Base-by-base conservation (phyloP, 2,797 vertebrate species). In the Trachops cirrhosus region DNA sequence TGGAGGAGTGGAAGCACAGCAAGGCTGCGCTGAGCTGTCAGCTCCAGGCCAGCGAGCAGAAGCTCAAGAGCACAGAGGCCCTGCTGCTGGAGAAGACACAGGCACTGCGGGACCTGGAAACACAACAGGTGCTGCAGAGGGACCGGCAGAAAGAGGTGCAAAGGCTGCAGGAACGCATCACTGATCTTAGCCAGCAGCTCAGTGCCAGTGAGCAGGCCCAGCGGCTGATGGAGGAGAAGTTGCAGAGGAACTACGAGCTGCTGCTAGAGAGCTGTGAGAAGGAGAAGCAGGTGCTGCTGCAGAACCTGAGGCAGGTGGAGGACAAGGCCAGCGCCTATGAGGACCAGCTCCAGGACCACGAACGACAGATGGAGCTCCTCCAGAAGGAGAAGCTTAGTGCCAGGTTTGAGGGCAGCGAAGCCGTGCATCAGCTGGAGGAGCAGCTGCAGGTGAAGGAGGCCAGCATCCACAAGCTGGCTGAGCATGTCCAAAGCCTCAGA, bases 111-210 rank as follows among this genome's bases (percentile, higher is more conserved):
- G 99, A 99, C 91, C 98, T 99, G 82, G 99, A 99, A 97, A 99
- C 98, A 71, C 99, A 99, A 97, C 99, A 99, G 98, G 99, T 99
- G 0, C 97, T 99, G 93, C 99, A 99, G 92, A 98, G 98, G 93
- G 99, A 99, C 98, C 99, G 99, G 89, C 98, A 99, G 91, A 99
- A 99, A 91, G 99, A 99, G 96, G 99, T 99, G 14, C 99, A 99
- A 97, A 97, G 99, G 89, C 98, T 99, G 22, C 99, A 99, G 96
- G 99, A 99, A 84, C 99, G 98, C 95, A 98, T 99, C 0, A 97
- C 98, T 0, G 99, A 99, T 89, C 99, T 99, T 93, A 99, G 99
- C 10, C 98, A 98, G 92, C 98, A 99, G 95, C 98, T 99, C 22
- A 98, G 97, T 0, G 98, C 99, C 8, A 99, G 99, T 0, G 99